Percentiles rank a stretch among this genome's conserved stretches.
These are phyloP conservation scores for Lasioglossum oenotherae DNA, from an alignment of 2,888 invertebrate genomes.

Conservation along the genomic window DNA sequence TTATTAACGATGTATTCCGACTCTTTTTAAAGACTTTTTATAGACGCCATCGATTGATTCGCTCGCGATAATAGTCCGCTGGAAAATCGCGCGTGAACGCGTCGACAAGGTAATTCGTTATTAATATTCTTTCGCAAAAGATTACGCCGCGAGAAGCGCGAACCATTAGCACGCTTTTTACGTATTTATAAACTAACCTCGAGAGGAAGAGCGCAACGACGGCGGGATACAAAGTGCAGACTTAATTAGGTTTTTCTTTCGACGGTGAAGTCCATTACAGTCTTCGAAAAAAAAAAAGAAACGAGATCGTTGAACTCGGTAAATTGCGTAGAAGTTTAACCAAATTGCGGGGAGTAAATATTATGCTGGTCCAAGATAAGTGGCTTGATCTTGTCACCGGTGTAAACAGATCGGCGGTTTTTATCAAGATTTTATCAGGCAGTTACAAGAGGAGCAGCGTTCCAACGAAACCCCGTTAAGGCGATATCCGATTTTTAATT, in stretches of 20 bases:
- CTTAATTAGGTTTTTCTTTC: background rate
- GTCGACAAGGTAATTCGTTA: background rate
- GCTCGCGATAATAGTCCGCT: conserved; percentile 2
- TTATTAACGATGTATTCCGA: background rate
- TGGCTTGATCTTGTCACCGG: background rate
- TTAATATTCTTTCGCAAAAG: background rate
- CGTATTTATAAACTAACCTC: background rate
- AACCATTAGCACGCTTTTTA: background rate
- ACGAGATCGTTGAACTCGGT: background rate
- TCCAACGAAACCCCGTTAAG: conserved; percentile 44
- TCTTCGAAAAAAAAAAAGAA: background rate
- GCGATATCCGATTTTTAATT: conserved; percentile 61
- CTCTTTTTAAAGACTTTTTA: background rate
- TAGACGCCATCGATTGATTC: background rate
- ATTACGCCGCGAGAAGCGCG: background rate
- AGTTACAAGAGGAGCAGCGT: background rate
- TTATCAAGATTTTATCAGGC: background rate
- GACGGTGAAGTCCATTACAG: background rate
- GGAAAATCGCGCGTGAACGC: background rate
- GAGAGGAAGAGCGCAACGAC: background rate
- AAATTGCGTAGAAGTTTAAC: background rate
- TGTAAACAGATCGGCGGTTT: background rate
- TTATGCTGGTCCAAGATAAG: background rate
- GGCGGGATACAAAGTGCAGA: background rate
- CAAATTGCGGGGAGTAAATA: background rate